A percentile compares a stretch with the other conserved stretches of the same genome.
These are phyloP conservation scores for Coelinius sp. DNA, from an alignment of 2,888 invertebrate species.

Conservation along the genomic window DNA sequence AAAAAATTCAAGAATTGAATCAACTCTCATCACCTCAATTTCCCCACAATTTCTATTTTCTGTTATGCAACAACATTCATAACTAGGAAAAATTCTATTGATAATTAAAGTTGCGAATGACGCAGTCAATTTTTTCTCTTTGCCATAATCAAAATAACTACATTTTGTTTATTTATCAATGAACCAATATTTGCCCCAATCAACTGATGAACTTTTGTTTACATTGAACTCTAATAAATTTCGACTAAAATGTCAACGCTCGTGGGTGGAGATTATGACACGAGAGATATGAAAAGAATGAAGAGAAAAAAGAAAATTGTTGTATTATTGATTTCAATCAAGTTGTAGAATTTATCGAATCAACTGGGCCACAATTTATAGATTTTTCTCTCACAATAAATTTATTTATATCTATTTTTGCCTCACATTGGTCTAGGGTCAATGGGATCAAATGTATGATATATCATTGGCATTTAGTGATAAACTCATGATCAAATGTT, in stretches of 20 bases:
- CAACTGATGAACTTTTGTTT: slow-evolving; percentile 54
- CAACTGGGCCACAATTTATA: slow-evolving; percentile 1
- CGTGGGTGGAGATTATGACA: slow-evolving; percentile 59
- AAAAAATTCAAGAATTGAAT: neutral
- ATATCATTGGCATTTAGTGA: slow-evolving; percentile 2
- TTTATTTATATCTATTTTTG: slow-evolving; percentile 4
- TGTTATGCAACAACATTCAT: slow-evolving; percentile 24
- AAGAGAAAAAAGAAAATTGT: slow-evolving; percentile 42
- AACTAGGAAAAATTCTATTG: neutral
- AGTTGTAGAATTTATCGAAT: neutral
- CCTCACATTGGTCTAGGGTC: neutral
- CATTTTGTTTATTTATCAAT: slow-evolving; percentile 4
- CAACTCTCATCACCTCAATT: neutral
- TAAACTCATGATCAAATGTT: slow-evolving; percentile 6
- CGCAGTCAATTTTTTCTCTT: slow-evolving; percentile 3
- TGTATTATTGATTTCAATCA: neutral
- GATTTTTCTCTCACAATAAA: neutral
- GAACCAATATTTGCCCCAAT: slow-evolving; percentile 43
- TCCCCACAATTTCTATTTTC: neutral
- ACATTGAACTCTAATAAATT: slow-evolving; percentile 55
- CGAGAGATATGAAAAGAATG: slow-evolving; percentile 53
- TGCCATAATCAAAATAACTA: neutral
- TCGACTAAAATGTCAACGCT: slow-evolving; percentile 50
- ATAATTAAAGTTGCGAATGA: slow-evolving; percentile 13
- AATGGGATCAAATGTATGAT: neutral